Evolutionary conservation across 2,113 vertebrate species (phyloP).

Genomic region (Pteronura brasiliensis): DNA sequence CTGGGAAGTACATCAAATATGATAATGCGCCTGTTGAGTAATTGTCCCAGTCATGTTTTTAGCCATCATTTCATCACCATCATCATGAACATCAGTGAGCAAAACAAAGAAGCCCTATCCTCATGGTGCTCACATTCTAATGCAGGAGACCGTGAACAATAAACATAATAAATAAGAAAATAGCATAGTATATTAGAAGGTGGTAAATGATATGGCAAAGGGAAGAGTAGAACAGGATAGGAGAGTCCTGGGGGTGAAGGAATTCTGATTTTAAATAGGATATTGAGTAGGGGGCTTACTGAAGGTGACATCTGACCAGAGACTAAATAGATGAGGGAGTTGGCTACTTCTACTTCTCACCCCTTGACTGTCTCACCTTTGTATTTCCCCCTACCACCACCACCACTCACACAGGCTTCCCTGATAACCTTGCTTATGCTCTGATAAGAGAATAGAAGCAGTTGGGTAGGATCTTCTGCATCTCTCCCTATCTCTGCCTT

Average conservation of each 20-base stretch:
- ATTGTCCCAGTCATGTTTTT: background rate
- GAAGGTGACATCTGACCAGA: background rate
- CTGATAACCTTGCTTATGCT: background rate
- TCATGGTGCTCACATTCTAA: background rate
- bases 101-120: background rate
- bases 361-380: background rate
- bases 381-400: accelerated
- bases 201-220: background rate
- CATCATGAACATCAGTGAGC: background rate
- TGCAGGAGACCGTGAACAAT: background rate
- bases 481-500: background rate
- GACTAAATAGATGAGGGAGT: background rate
- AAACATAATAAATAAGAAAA: background rate
- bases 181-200: background rate
- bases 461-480: background rate
- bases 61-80: background rate
- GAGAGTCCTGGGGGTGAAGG: background rate
- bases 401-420: background rate
- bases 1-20: background rate
- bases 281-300: background rate
- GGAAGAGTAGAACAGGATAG: background rate
- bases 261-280: background rate
- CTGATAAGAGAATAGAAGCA: background rate
- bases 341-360: background rate
- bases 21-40: background rate